phyloP scores from a whole-genome alignment of 2,113 vertebrate species.

The Gallinago jamesoni region DNA sequence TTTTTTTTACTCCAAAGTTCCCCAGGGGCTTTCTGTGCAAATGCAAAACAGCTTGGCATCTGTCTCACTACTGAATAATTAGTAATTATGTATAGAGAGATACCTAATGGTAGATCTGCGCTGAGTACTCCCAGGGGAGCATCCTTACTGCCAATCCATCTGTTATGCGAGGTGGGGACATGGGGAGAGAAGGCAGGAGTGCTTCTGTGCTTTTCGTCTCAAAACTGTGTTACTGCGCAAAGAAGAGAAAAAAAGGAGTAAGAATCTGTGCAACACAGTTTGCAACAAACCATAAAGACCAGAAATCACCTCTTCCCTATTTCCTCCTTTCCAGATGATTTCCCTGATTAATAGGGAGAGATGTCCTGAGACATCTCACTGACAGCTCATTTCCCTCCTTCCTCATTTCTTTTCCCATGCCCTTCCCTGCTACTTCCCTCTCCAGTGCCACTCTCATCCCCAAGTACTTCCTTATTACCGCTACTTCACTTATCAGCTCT shows the following conservation, averaged over 20 bases:
- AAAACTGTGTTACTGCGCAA: neutral
- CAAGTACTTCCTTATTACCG: neutral
- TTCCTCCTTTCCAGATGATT: neutral
- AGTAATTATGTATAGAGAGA: neutral
- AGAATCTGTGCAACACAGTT: neutral
- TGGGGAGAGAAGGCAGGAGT: neutral
- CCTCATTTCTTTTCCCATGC: neutral
- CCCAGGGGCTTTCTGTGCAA: neutral
- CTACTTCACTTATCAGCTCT: neutral
- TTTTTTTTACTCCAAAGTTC: neutral
- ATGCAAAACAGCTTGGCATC: neutral
- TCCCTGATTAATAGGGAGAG: neutral
- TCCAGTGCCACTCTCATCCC: neutral
- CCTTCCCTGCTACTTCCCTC: neutral
- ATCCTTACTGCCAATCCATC: neutral
- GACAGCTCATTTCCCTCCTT: neutral
- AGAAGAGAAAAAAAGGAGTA: neutral
- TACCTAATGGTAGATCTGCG: neutral
- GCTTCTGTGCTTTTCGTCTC: neutral
- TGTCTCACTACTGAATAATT: neutral
- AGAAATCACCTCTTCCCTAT: neutral
- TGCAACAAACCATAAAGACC: neutral
- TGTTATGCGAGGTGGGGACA: neutral
- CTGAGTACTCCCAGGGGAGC: neutral
- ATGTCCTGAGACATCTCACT: neutral